These are phyloP conservation scores for Triplophysa bombifrons DNA, from an alignment of 2,797 vertebrate genomes.

Conservation along the genomic window DNA sequence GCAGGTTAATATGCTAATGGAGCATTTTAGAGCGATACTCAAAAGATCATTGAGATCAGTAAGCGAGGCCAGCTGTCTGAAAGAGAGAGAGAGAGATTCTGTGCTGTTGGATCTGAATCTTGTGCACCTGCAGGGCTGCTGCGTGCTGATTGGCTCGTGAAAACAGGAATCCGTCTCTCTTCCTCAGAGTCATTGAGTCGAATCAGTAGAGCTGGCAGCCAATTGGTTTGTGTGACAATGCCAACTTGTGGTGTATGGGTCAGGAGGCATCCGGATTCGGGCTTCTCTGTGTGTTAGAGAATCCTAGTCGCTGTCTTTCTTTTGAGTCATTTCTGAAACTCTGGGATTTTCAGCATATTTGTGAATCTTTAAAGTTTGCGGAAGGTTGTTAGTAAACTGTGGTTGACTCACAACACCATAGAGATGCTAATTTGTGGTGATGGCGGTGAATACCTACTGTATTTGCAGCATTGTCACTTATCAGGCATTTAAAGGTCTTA, in stretches of 20 bases:
- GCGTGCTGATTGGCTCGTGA: constrained; percentile 52
- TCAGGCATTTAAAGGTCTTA: not conserved
- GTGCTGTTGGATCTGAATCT: constrained; percentile 41
- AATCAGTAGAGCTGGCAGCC: constrained; percentile 61
- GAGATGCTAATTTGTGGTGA: too few relatives aligned
- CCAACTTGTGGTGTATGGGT: constrained; percentile 65
- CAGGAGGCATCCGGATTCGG: constrained; percentile 55
- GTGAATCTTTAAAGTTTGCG: not conserved
- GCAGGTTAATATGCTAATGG: not conserved
- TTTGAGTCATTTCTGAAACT: not conserved
- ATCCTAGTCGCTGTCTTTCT: not conserved
- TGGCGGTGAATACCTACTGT: too few relatives aligned
- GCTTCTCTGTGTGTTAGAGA: constrained; percentile 46
- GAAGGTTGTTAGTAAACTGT: too few relatives aligned
- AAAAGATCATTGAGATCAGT: constrained; percentile 14
- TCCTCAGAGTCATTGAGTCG: constrained; percentile 60
- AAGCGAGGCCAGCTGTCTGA: constrained; percentile 25
- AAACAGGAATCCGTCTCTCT: constrained; percentile 67
- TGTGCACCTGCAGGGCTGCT: constrained; percentile 48
- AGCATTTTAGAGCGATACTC: not conserved
- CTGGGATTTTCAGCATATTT: not conserved
- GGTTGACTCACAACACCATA: too few relatives aligned
- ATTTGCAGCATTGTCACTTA: too few relatives aligned
- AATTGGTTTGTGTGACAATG: constrained; percentile 65
- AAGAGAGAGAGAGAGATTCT: constrained; percentile 32